A percentile compares a stretch with the other conserved stretches of the same genome.
Evolutionary conservation across 2,113 vertebrate genomes (phyloP).

Genomic region (Drymodes brunneopygia): DNA sequence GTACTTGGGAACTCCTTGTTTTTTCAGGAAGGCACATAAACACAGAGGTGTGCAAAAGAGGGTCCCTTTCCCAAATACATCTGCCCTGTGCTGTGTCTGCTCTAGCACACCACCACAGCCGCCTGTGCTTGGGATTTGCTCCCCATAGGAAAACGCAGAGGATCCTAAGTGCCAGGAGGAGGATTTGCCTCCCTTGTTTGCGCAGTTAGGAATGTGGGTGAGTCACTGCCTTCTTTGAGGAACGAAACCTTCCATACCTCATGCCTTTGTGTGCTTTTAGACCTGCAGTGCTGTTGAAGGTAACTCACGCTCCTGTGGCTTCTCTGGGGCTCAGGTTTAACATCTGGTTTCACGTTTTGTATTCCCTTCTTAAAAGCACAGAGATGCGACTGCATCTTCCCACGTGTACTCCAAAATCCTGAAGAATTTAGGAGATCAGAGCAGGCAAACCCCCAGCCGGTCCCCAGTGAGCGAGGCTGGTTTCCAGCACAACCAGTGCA

Average conservation of each 20-base stretch:
- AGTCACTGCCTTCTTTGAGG: background rate
- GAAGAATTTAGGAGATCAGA: background rate
- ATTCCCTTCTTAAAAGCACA: background rate
- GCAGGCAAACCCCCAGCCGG: background rate
- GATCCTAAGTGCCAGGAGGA: background rate
- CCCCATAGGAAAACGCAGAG: background rate
- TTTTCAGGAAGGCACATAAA: background rate
- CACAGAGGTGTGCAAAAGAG: background rate
- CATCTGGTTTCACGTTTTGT: background rate
- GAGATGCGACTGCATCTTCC: background rate
- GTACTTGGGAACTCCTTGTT: background rate
- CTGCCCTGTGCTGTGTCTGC: background rate
- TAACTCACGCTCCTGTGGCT: background rate
- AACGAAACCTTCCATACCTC: background rate
- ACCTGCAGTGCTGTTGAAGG: background rate
- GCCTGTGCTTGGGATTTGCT: background rate
- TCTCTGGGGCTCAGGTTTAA: background rate
- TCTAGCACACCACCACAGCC: background rate
- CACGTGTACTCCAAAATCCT: background rate
- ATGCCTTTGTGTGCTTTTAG: background rate
- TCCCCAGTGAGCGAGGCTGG: background rate
- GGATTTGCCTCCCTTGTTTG: background rate
- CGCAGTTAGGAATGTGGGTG: conserved; percentile 4
- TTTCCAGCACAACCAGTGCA: background rate
- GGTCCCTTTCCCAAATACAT: background rate